Conservation (phyloP, 2,888 invertebrate species). For the Cordilura impudica region DNA sequence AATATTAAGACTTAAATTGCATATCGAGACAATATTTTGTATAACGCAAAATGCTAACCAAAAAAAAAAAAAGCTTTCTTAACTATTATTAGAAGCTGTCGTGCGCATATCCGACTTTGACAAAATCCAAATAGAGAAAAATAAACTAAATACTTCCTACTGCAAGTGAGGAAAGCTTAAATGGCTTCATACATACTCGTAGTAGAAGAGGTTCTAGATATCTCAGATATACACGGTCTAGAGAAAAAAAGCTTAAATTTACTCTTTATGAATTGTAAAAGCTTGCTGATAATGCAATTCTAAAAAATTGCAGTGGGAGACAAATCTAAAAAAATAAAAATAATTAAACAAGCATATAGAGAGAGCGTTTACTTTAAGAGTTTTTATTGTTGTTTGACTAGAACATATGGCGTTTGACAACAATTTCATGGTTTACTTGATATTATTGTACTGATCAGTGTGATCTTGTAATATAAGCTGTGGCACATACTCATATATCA, state of each 20-base stretch:
- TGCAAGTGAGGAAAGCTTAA: conserved; percentile 38
- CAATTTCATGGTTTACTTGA: conserved; percentile 60
- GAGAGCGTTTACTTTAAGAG: conserved; percentile 26
- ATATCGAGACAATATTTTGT: conserved; percentile 9
- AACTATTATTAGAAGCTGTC: conserved; percentile 71
- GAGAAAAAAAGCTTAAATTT: conserved; percentile 43
- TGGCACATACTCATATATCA: conserved; percentile 51
- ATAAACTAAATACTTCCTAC: conserved; percentile 50
- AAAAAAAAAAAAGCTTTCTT: conserved; percentile 62
- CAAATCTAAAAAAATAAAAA: background rate
- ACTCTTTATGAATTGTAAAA: conserved; percentile 33
- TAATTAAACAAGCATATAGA: conserved; percentile 19
- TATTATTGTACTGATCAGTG: conserved; percentile 40
- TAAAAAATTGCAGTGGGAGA: conserved; percentile 29
- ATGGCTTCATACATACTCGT: background rate
- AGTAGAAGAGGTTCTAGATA: conserved; percentile 30
- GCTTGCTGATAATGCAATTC: conserved; percentile 49
- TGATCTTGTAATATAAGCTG: conserved; percentile 57
- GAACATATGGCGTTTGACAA: conserved; percentile 42
- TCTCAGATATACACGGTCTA: background rate
- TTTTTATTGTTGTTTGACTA: conserved; percentile 2
- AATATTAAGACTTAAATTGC: conserved; percentile 32
- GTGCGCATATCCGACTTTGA: conserved; percentile 39
- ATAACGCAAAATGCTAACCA: conserved; percentile 65
- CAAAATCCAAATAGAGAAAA: conserved; percentile 38